Evolutionary conservation across 2,888 invertebrate species (phyloP), one percentile per base, ranked within the genome.

Genomic region (Standfussiana lucernea): DNA sequence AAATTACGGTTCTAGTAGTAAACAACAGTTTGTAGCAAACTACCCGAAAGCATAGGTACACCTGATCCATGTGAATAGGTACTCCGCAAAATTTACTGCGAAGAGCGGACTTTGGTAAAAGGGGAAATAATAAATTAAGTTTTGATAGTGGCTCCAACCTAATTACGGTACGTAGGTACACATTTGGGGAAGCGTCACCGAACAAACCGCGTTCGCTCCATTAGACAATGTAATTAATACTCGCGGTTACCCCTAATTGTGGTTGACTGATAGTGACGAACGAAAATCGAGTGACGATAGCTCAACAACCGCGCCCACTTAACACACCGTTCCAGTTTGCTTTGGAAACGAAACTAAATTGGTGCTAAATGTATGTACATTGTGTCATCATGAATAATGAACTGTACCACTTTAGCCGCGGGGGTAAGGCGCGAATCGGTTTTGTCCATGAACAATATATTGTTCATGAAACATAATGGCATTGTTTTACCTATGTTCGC

Each of bases 141-240:
- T 84, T 82, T 81, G 88, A 86, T 89, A 89, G 84, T 82, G 80
- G 78, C 56, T 84, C 70, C 88, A 89, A 85, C 85, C 89, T 86
- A 90, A 90, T 90, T 87, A 88, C 81, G 83, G 82, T 82, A 90
- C 91, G 90, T 92, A 90, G 91, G 91, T 94, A 93, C 93, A 93
- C 92, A 86, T 82, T 84, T 78, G 90, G 91, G 92, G 92, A 91
- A 90, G 90, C 91, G 92, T 93, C 92, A 91, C 91, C 90, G 90
- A 92, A 92, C 91, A 92, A 94, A 93, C 93, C 91, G 89, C 91
- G 92, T 89, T 89, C 91, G 93, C 92, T 94, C 95, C 95, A 96
- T 96, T 96, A 96, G 95, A 93, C 95, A 94, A 93, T 95, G 96
- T 96, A 96, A 96, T 96, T 94, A 96, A 96, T 96, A 96, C 94